Evolutionary conservation across 2,113 vertebrate species (phyloP).

Genomic region (Thinocorus orbignyianus): DNA sequence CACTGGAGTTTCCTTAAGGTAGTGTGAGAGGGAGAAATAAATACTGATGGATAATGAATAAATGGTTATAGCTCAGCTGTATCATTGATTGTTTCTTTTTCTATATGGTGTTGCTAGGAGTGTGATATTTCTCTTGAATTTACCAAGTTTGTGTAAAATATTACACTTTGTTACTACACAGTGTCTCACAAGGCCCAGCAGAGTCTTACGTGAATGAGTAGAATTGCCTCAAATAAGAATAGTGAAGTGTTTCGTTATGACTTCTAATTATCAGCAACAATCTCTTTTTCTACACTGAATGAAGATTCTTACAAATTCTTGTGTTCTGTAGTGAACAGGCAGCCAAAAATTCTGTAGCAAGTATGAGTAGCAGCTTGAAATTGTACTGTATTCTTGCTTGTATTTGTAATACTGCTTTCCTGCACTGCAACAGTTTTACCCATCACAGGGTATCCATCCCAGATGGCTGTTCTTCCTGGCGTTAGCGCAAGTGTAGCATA

Average conservation of each 20-base stretch:
- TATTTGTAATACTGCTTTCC: neutral
- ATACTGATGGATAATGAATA: neutral
- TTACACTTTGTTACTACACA: conserved; percentile 47
- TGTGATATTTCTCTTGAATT: conserved; percentile 69
- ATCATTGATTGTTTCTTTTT: neutral
- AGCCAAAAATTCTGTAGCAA: neutral
- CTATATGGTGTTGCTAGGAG: neutral
- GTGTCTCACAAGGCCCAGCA: neutral
- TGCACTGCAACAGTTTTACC: neutral
- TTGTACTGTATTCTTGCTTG: neutral
- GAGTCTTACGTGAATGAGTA: neutral
- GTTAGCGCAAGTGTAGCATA: neutral
- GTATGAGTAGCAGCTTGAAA: neutral
- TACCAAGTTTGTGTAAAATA: conserved; percentile 76
- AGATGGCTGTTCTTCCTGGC: neutral
- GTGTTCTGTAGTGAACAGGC: neutral
- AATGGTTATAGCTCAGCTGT: neutral
- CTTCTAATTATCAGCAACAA: neutral
- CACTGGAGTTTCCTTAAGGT: neutral
- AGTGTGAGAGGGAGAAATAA: neutral
- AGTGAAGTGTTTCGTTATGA: neutral
- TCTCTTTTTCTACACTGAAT: neutral
- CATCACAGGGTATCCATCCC: neutral
- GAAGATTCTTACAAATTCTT: neutral
- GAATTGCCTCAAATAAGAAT: neutral